Evolutionary conservation across 1,140 invertebrate species (phyloP).

Genomic region (Tribolium madens): DNA sequence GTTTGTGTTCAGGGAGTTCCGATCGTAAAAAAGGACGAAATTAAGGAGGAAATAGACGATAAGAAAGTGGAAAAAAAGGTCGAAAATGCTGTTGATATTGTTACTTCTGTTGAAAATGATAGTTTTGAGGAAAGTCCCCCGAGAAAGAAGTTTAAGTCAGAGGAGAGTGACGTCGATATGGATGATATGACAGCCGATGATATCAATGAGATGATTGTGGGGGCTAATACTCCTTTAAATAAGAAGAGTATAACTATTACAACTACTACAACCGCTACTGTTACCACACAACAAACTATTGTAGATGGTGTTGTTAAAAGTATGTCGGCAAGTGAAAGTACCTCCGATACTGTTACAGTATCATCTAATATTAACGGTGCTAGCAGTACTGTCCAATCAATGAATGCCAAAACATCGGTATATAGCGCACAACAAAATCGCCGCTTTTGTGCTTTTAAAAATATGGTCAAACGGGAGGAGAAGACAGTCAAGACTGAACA

Average conservation of each 20-base stretch:
- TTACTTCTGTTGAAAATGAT: constrained; percentile 69
- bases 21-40: constrained; percentile 23
- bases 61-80: constrained; percentile 37
- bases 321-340: constrained; percentile 60
- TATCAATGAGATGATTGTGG: constrained; percentile 63
- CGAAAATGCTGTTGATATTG: constrained; percentile 56
- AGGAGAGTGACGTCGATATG: constrained; percentile 59
- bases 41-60: constrained; percentile 37
- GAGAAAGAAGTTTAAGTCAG: constrained; percentile 56
- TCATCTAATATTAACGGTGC: constrained; percentile 61
- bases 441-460: constrained; percentile 69
- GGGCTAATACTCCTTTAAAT: constrained; percentile 40
- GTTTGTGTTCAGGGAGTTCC: neutral
- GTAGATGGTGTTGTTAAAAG: constrained; percentile 66
- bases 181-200: constrained; percentile 58
- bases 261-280: constrained; percentile 65
- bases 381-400: constrained; percentile 67
- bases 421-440: constrained; percentile 68
- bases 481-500: constrained; percentile 73
- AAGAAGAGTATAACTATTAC: constrained; percentile 58
- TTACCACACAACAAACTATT: constrained; percentile 63
- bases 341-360: constrained; percentile 62
- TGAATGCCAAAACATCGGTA: constrained; percentile 58
- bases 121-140: constrained; percentile 42
- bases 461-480: constrained; percentile 70